phyloP scores from a whole-genome alignment of 2,797 vertebrate genomes.

The Linurgus olivaceus region DNA sequence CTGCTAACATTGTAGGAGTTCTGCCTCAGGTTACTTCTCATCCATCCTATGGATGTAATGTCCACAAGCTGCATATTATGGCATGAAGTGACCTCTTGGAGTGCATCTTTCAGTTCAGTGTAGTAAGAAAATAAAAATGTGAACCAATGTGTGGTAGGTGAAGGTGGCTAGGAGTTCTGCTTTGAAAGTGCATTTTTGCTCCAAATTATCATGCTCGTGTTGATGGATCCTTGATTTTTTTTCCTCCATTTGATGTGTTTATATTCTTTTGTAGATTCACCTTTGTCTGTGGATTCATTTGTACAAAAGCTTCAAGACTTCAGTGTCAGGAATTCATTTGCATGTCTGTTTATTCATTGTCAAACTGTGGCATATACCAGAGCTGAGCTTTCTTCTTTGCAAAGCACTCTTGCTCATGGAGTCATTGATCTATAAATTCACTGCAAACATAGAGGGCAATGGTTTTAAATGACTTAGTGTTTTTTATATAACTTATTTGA shows the following conservation, averaged over 20 bases:
- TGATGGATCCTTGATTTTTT: neutral
- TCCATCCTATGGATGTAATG: accelerated
- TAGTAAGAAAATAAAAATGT: neutral
- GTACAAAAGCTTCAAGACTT: neutral
- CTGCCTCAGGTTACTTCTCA: neutral
- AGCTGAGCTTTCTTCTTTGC: neutral
- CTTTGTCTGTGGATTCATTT: neutral
- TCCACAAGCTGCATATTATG: neutral
- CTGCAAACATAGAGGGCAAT: neutral
- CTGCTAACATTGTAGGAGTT: neutral
- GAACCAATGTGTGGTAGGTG: neutral
- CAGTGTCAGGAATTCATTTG: neutral
- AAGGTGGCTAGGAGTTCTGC: neutral
- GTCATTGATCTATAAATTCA: neutral
- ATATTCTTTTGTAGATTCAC: neutral
- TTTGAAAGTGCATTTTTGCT: neutral
- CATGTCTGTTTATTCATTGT: neutral
- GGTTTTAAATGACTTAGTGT: neutral
- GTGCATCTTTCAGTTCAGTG: neutral
- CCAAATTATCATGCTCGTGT: neutral
- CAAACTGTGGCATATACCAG: neutral
- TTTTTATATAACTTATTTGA: neutral
- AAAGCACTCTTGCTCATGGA: neutral
- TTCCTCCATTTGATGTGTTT: neutral
- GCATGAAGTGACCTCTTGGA: neutral